Evolutionary conservation across 2,888 invertebrate species (phyloP), one percentile per base, ranked within the genome.

Genomic region (Hydriomena furcata): DNA sequence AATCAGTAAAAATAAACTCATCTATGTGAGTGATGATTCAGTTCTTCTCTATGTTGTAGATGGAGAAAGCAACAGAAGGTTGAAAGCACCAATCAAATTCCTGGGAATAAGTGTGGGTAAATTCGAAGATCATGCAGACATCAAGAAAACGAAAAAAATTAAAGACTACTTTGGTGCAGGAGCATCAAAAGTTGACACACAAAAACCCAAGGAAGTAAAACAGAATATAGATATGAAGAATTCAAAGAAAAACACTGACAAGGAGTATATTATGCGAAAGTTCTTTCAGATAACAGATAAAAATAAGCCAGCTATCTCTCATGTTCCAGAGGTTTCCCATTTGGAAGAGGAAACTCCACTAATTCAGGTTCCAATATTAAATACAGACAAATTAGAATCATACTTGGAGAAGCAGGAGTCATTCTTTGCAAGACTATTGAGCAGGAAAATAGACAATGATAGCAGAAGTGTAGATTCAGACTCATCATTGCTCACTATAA

Each of bases 31-130:
- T n/a, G n/a, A n/a, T n/a, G n/a, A n/a, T n/a, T n/a, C n/a, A n/a
- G n/a, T n/a, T n/a, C n/a, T n/a, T n/a, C n/a, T n/a, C n/a, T n/a
- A n/a, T 42, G 7, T 86, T 84, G 30, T 65, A 90, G 89, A 81
- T 60, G 73, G 63, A 23, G 88, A 86, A 65, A 35, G 37, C 5
- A 83, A 88, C 41, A 76, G 84, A 62, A 76, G 63, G 61, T 64
- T 90, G 34, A 84, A 79, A 71, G 76, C 93, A 60, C 90, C 93
- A 0, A 91, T 96, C 8, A 93, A 92, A 52, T 94, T 93, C 76
- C 80, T 97, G 10, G 95, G 95, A 0, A 90, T 97, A n/a, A 95
- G 94, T 70, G 95, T 94, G 7, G 93, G 95, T 0, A 96, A 96
- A 75, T 97, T 97, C 79, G 93, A 94, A 76, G 92, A 93, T 36